These are phyloP conservation scores for Enteromius argenteus DNA, from an alignment of 2,797 vertebrate genomes.

Conservation along the genomic window DNA sequence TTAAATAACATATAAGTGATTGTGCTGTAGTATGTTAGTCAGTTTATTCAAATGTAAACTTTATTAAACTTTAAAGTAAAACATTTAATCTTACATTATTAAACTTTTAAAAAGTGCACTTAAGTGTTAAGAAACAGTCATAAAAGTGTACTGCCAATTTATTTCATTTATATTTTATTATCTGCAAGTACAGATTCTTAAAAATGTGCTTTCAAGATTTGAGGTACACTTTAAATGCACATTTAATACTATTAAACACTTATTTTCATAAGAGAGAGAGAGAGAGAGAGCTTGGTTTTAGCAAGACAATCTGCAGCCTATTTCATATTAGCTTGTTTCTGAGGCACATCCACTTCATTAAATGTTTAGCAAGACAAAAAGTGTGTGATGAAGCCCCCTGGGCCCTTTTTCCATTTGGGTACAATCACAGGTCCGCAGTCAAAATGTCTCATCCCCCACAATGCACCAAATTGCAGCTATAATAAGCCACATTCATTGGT, in stretches of 20 bases:
- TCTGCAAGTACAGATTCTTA: not conserved
- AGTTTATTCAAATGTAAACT: no score
- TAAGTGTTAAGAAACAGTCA: not conserved
- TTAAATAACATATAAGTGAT: no score
- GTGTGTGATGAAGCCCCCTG: conserved; percentile 20
- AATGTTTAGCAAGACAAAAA: conserved; percentile 41
- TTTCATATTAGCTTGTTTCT: conserved; percentile 22
- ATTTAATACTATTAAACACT: not conserved
- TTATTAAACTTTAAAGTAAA: no score
- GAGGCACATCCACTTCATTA: conserved; percentile 29
- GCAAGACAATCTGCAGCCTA: not conserved
- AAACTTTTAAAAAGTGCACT: not conserved
- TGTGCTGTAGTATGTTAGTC: no score
- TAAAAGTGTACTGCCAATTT: not conserved
- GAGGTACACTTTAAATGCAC: not conserved
- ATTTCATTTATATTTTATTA: not conserved
- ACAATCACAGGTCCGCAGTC: conserved; percentile 48
- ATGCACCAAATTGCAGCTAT: conserved; percentile 46
- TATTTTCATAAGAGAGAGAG: not conserved
- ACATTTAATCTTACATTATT: not conserved
- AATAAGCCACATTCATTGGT: conserved; percentile 53
- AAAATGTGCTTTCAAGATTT: not conserved
- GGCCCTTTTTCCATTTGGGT: conserved; percentile 35
- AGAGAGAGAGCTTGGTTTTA: not conserved
- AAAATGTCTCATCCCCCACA: conserved; percentile 52